phyloP scores from a whole-genome alignment of 2,797 vertebrate species.

The Staurois parvus region DNA sequence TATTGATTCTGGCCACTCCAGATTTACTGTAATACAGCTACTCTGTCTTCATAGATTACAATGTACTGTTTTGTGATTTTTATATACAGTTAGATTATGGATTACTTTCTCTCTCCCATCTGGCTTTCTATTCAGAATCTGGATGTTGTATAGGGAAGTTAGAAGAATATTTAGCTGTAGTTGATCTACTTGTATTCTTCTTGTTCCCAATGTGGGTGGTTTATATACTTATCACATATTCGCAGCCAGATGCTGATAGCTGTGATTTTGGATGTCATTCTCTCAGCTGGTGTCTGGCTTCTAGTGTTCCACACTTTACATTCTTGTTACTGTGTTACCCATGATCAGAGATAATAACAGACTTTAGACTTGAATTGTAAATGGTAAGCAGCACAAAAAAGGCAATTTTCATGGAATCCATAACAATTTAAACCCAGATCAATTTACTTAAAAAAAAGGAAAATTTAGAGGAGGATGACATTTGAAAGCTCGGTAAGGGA shows the following conservation, averaged over 20 bases:
- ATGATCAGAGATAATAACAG: conserved; percentile 36
- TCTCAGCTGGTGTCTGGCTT: conserved; percentile 35
- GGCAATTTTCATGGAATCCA: background rate
- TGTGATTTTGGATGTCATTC: conserved; percentile 37
- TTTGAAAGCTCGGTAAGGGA: background rate
- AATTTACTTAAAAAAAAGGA: background rate
- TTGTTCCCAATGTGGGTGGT: conserved; percentile 19
- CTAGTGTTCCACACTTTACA: conserved; percentile 6
- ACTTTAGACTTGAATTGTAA: background rate
- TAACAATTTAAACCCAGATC: conserved; percentile 1
- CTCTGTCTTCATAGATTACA: background rate
- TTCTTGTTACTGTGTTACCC: background rate
- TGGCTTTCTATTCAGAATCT: background rate
- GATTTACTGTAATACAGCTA: background rate
- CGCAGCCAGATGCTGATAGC: conserved; percentile 8
- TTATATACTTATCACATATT: conserved; percentile 4
- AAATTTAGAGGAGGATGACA: background rate
- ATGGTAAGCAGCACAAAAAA: conserved; percentile 3
- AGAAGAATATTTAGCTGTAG: too few species aligned
- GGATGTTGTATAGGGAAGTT: background rate
- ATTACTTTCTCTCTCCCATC: background rate
- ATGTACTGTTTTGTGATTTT: background rate
- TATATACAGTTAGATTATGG: background rate
- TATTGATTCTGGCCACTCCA: background rate
- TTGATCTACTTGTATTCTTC: background rate